A percentile compares a stretch with the other conserved stretches of the same genome.
phyloP scores from a whole-genome alignment of 2,888 invertebrate genomes.

The Dolichomitus sp. region DNA sequence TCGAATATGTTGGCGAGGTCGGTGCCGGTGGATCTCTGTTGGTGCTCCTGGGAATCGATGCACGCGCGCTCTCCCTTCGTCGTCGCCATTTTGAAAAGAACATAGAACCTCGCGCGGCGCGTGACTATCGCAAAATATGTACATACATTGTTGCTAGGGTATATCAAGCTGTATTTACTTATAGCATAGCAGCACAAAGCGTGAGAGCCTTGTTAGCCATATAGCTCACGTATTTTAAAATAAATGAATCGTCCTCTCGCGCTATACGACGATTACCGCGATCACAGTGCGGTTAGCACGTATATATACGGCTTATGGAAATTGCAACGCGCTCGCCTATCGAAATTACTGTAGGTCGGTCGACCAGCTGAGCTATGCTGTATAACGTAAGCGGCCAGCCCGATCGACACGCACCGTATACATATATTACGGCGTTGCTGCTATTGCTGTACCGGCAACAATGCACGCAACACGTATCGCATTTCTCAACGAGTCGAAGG shows the following conservation, averaged over 20 bases:
- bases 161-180: neutral
- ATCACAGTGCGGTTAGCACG: conserved; percentile 5
- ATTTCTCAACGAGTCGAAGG: conserved; percentile 13
- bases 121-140: conserved; percentile 43
- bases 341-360: conserved; percentile 28
- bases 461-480: conserved; percentile 48
- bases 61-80: conserved; percentile 39
- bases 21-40: conserved; percentile 39
- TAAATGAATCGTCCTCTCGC: conserved; percentile 58
- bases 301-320: conserved; percentile 32
- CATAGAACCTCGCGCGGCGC: conserved; percentile 49
- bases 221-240: conserved; percentile 30
- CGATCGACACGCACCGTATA: conserved; percentile 22
- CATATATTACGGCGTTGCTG: neutral
- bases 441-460: conserved; percentile 29
- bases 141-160: neutral
- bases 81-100: conserved; percentile 72
- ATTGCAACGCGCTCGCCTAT: conserved; percentile 38
- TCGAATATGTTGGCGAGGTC: conserved; percentile 16
- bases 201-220: too few species aligned
- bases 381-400: conserved; percentile 10
- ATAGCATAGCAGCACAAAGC: neutral
- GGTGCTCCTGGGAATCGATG: conserved; percentile 64
- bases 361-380: conserved; percentile 14
- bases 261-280: conserved; percentile 44